Percentiles rank a stretch among this genome's conserved stretches.
phyloP scores from a whole-genome alignment of 2,113 vertebrate genomes.

The Poecile atricapillus region DNA sequence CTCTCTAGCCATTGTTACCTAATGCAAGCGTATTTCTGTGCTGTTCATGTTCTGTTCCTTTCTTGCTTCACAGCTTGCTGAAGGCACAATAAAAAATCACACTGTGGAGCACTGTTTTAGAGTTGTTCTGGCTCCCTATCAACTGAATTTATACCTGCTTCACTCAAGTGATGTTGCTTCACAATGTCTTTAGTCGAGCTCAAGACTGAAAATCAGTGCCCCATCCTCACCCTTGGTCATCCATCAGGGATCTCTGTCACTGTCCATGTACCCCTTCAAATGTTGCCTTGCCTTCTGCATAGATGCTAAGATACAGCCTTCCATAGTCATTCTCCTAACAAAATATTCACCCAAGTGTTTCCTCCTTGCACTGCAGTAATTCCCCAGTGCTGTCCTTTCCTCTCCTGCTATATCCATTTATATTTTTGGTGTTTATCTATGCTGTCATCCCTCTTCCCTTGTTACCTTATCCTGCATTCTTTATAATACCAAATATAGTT shows the following conservation, averaged over 20 bases:
- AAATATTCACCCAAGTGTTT: background rate
- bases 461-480: background rate
- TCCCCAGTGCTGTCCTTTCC: background rate
- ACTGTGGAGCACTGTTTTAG: background rate
- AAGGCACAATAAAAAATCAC: background rate
- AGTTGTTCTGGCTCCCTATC: background rate
- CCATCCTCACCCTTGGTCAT: background rate
- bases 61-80: background rate
- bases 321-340: background rate
- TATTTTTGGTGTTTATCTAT: background rate
- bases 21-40: background rate
- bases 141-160: background rate
- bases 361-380: background rate
- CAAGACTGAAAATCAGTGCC: background rate
- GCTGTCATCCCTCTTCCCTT: background rate
- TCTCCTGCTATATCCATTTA: background rate
- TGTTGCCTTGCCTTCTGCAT: background rate
- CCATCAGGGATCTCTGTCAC: background rate
- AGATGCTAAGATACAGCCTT: background rate
- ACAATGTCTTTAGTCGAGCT: background rate
- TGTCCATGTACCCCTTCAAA: background rate
- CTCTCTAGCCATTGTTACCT: background rate
- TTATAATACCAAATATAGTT: background rate
- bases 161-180: background rate
- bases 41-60: accelerated